A percentile compares a stretch with the other conserved stretches of the same genome.
Conservation (phyloP, 2,113 vertebrate genomes). For the Herpetotheres cachinnans region DNA sequence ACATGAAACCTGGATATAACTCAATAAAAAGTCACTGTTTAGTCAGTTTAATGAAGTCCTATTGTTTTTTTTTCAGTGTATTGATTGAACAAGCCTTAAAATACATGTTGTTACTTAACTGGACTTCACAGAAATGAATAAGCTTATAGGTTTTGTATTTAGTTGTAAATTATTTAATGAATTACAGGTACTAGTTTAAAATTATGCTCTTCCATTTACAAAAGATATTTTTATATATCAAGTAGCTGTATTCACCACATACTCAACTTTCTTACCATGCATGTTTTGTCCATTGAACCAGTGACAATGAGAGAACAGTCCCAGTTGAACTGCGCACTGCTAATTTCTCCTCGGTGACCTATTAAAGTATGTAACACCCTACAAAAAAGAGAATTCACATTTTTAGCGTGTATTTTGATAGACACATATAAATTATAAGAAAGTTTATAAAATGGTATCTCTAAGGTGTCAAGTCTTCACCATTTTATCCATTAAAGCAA, state of each 20-base stretch:
- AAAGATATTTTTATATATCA: not conserved
- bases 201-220: not conserved
- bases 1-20: not conserved
- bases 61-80: not conserved
- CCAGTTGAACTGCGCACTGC: slow-evolving; percentile 90
- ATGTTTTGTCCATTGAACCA: slow-evolving; percentile 92
- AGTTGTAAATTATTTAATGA: not conserved
- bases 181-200: not conserved
- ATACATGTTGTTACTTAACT: not conserved
- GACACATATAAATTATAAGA: not conserved
- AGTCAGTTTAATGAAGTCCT: not conserved
- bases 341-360: slow-evolving; percentile 89
- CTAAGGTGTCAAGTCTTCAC: slow-evolving; percentile 3
- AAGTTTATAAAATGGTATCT: not conserved
- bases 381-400: not conserved
- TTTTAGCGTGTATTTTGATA: not conserved
- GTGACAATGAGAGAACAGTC: slow-evolving; percentile 87
- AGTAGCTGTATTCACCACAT: not conserved
- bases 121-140: not conserved
- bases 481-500: not conserved
- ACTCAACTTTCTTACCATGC: slow-evolving; percentile 79
- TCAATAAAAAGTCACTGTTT: not conserved
- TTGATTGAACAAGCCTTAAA: not conserved
- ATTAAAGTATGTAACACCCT: slow-evolving; percentile 83
- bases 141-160: not conserved